These are phyloP conservation scores for Macrophya alboannulata DNA, from an alignment of 2,888 invertebrate genomes.

Conservation along the genomic window DNA sequence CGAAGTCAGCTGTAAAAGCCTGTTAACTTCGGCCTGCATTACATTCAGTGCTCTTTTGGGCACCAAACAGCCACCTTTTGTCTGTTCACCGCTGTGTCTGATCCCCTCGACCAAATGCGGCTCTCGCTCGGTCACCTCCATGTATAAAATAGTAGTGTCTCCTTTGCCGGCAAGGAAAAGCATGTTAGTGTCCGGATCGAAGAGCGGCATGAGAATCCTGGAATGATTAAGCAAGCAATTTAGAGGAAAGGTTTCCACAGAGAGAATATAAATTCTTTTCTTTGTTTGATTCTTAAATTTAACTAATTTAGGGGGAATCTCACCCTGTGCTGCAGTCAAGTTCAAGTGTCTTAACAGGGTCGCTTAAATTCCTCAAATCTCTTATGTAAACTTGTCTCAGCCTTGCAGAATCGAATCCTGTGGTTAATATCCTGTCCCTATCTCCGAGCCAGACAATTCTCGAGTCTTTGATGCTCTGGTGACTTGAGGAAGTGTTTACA, in stretches of 20 bases:
- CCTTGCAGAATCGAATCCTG: slow-evolving; percentile 94
- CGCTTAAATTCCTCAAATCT: slow-evolving; percentile 91
- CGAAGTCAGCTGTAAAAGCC: slow-evolving; percentile 93
- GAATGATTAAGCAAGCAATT: slow-evolving; percentile 58
- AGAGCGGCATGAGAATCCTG: slow-evolving; percentile 94
- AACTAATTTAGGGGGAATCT: slow-evolving; percentile 58
- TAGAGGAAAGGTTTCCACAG: slow-evolving; percentile 11
- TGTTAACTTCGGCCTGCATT: slow-evolving; percentile 98
- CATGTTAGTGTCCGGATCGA: slow-evolving; percentile 97
- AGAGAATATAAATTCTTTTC: slow-evolving; percentile 5
- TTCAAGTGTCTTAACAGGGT: slow-evolving; percentile 89
- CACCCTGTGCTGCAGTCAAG: slow-evolving; percentile 93
- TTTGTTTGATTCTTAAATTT: not conserved
- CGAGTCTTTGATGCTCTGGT: slow-evolving; percentile 96
- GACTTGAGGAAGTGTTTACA: slow-evolving; percentile 86
- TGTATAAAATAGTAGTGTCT: slow-evolving; percentile 94
- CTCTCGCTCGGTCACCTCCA: slow-evolving; percentile 94
- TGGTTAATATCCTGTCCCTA: slow-evolving; percentile 91
- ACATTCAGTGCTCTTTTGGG: slow-evolving; percentile 96
- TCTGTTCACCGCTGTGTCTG: slow-evolving; percentile 95
- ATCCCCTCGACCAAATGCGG: slow-evolving; percentile 95
- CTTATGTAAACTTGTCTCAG: slow-evolving; percentile 94
- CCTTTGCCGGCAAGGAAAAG: slow-evolving; percentile 97
- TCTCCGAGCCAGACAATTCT: slow-evolving; percentile 95
- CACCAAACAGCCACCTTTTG: slow-evolving; percentile 95